Base-by-base conservation (phyloP, 2,888 invertebrate genomes). In the Sinhomidia bicolor region DNA sequence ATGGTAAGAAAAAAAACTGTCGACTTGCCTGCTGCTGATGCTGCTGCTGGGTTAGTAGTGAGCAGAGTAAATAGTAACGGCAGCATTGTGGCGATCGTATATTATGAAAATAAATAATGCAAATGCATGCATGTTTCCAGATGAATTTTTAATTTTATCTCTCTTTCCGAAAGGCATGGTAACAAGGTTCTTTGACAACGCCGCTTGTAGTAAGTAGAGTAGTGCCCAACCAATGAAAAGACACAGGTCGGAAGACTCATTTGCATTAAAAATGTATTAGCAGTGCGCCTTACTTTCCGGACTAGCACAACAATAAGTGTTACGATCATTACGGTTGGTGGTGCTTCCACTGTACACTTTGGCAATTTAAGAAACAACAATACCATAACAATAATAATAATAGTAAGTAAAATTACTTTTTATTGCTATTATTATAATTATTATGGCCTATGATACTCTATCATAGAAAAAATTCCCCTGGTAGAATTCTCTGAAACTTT, bases 191-290 rank as follows among this genome's bases (percentile, higher is more conserved):
- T 26, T 60, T 60, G 57, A 26, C 57, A 60, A 26, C 9, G 57
- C 14, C 3, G 32, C 32, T 32, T 32, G 62, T 65, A 32, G 32
- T 20, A 62, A 62, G 23, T n/a, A 68, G 3, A 57, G 1, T 57
- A 57, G 20, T n/a, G n/a, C n/a, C n/a, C n/a, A 9, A 51, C 14
- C 51, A 51, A 17, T n/a, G 32, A 62, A 4, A n/a, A 62, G 32
- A 62, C 12, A 62, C 62, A 32, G 29, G 29, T 62, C 32, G 32
- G 47, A 76, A 76, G 44, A 4, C 60, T 84, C 26, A 76, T 84
- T 84, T 84, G 84, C 74, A 84, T 84, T 41, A 32, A 76, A 74
- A 74, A 84, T 41, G 60, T 74, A 76, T 84, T 84, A 76, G 32
- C 32, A 57, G 54, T 20, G 51, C 10, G 10, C 32, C 29, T n/a